phyloP scores from a whole-genome alignment of 1,140 invertebrate genomes.

The Nephotettix cincticeps region DNA sequence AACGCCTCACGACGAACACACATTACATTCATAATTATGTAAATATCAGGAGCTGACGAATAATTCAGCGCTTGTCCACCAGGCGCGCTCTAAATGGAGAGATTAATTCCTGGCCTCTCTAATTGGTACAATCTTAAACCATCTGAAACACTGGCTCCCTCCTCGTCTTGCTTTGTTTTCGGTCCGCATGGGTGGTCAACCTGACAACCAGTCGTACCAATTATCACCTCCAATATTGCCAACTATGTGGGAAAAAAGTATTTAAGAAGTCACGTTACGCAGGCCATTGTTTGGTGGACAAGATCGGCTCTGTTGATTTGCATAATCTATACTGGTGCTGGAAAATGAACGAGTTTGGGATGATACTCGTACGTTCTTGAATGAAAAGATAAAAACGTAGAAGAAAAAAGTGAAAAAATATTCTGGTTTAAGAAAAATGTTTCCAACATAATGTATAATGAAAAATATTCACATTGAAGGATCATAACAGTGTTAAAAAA shows the following conservation, averaged over 20 bases:
- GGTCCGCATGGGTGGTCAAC: conserved; percentile 19
- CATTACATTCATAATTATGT: too few species aligned
- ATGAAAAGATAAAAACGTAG: too few species aligned
- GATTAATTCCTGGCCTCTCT: neutral
- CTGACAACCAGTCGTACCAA: conserved; percentile 26
- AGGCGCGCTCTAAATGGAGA: neutral
- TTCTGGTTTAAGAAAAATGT: too few species aligned
- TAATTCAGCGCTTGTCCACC: neutral
- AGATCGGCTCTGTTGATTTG: conserved; percentile 5
- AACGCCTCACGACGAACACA: too few species aligned
- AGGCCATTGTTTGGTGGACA: neutral
- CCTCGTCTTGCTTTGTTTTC: conserved; percentile 10
- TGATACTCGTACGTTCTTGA: too few species aligned
- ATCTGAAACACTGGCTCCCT: conserved; percentile 14
- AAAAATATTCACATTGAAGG: too few species aligned
- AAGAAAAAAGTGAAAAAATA: too few species aligned
- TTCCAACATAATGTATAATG: too few species aligned
- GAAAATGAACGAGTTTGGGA: neutral
- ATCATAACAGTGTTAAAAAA: too few species aligned
- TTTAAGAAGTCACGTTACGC: conserved; percentile 13
- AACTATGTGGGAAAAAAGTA: conserved; percentile 7
- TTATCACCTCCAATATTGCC: conserved; percentile 24
- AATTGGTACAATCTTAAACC: conserved; percentile 27
- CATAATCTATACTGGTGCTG: neutral
- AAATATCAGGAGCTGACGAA: neutral